Evolutionary conservation across 1,140 invertebrate species (phyloP), one percentile per base, ranked within the genome.

Genomic region (Drosophila quadrilineata): DNA sequence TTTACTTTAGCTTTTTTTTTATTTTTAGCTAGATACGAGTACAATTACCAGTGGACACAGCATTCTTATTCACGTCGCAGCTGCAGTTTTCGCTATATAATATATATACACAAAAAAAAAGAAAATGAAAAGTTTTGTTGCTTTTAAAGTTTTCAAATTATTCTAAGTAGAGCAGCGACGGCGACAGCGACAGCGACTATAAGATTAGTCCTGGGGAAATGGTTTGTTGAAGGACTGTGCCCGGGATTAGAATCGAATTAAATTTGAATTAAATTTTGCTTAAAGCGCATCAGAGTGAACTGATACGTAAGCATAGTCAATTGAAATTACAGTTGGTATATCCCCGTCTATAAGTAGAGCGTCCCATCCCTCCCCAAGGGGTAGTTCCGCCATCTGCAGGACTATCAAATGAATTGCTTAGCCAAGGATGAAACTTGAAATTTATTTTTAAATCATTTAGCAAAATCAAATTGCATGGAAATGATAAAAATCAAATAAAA

Each of bases 81-180:
- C 79, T 77, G 77, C 77, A 84, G 50, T 69, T 69, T 40, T 36
- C 49, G 31, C 26, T 35, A 45, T 31, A 46, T 33, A 29, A 26
- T 12, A 48, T n/a, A n/a, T n/a, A n/a, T n/a, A n/a, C 5, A 29
- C 12, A 2, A 31, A 54, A 17, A 10, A 14, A 6, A n/a, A 9
- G 26, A 43, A 16, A 28, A 57, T 16, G 8, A 52, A 40, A 10
- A 28, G 9, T 29, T 12, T 35, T 36, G 73, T 65, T 82, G 59
- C 77, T 84, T n/a, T n/a, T 77, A 84, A 84, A 84, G 79, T 84
- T 84, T 84, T 84, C 77, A 84, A 84, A 84, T 84, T 84, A 84
- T 84, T 85, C 70, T 73, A 77, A 84, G 77, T 84, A 84, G 77
- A 70, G 59, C 77, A 82, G 68, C 49, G 46, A n/a, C 41, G 6